Evolutionary conservation across 1,140 invertebrate genomes (phyloP).

Genomic region (Atta texana): DNA sequence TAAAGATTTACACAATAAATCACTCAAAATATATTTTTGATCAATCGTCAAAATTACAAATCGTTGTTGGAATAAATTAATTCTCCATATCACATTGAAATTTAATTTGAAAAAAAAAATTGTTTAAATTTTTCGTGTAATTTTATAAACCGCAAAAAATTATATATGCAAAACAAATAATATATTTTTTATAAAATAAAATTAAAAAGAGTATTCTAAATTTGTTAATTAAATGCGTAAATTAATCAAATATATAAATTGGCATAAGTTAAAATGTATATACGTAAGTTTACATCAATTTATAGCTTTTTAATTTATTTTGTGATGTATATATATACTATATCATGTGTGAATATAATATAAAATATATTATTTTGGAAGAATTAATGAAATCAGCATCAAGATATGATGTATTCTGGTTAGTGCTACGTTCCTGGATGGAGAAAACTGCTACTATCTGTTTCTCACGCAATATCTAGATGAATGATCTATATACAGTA

Average conservation of each 20-base stretch:
- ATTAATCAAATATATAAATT: not conserved
- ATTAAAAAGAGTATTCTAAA: not conserved
- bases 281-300: not conserved
- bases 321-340: not conserved
- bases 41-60: not conserved
- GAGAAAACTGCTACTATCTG: constrained; percentile 50
- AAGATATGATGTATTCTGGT: not conserved
- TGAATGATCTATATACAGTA: constrained; percentile 22
- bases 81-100: not conserved
- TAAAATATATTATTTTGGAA: not conserved
- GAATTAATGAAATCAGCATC: not conserved
- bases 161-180: not conserved
- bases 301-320: no score
- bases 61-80: not conserved
- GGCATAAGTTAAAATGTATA: not conserved
- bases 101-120: not conserved
- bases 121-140: not conserved
- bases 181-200: not conserved
- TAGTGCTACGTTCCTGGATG: constrained; percentile 41
- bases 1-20: not conserved
- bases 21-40: not conserved
- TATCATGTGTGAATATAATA: constrained; percentile 2
- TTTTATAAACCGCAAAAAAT: not conserved
- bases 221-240: not conserved
- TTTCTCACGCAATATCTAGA: constrained; percentile 29